Evolutionary conservation across 2,888 invertebrate genomes (phyloP), one percentile per base, ranked within the genome.

Genomic region (Aquatica leii): DNA sequence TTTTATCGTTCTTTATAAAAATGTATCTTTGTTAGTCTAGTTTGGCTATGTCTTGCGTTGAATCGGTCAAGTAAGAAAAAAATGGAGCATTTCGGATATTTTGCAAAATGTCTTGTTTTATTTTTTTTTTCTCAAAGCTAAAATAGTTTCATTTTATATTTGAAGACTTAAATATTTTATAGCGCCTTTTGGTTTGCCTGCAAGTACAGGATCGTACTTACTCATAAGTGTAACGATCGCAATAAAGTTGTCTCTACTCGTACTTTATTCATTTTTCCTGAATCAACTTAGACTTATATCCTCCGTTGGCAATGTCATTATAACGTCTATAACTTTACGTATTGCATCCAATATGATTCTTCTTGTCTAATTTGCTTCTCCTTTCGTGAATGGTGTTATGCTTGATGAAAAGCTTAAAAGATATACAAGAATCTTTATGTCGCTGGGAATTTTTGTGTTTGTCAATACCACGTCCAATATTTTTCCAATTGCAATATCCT

Each of bases 21-120:
- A 24, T 24, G 24, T 24, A 24, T 24, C 24, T 48, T 48, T 15
- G 18, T 48, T 48, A 12, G 18, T 48, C 48, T 11, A 48, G 8
- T 48, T 48, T 48, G 9, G 48, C 17, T 15, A 48, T 48, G 18
- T 48, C 48, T n/a, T 48, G 48, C 17, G 48, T 48, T 11, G 48
- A 15, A 15, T 48, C 48, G 9, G 17, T 46, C 17, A 46, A 3
- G 11, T n/a, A 12, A 5, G 17, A 17, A 48, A 20, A 21, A 12
- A 48, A 48, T 2, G 20, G 48, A 9, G 48, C 12, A 9, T 17
- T 12, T 21, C 18, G 5, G 18, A 48, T 21, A 11, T 48, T 20
- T 20, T 12, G 12, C 5, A 48, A 48, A 21, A 48, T 21, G 12
- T 21, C 24, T 21, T 17, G 18, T 15, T 43, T 43, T 14, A 43